phyloP scores from a whole-genome alignment of 2,113 vertebrate species.

The Oncorhynchus clarkii region DNA sequence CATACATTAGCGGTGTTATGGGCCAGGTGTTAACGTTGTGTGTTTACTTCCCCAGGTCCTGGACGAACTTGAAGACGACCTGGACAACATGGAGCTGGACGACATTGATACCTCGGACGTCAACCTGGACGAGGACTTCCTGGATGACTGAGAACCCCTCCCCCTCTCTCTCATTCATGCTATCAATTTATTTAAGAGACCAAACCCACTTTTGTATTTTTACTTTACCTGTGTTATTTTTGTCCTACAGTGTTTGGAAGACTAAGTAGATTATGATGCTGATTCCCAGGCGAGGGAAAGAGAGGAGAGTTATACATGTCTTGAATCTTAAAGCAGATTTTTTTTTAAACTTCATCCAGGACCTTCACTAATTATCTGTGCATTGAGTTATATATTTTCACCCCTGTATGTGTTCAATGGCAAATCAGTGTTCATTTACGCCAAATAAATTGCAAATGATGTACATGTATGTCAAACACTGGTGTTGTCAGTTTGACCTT shows the following conservation, averaged over 20 bases:
- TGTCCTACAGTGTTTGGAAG: constrained; percentile 11
- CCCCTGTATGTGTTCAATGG: constrained; percentile 27
- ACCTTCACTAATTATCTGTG: constrained; percentile 29
- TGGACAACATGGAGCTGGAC: constrained; percentile 95
- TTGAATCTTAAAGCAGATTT: constrained; percentile 14
- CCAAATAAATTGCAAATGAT: constrained; percentile 53
- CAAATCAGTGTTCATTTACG: constrained; percentile 34
- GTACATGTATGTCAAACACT: background rate
- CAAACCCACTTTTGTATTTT: constrained; percentile 63
- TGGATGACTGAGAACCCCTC: constrained; percentile 72
- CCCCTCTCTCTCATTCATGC: background rate
- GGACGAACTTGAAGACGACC: constrained; percentile 90
- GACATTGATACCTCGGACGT: constrained; percentile 96
- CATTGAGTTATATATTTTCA: constrained; percentile 25
- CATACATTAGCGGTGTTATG: background rate
- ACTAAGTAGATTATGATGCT: constrained; percentile 15
- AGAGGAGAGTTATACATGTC: background rate
- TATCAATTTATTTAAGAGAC: constrained; percentile 68
- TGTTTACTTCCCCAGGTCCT: constrained; percentile 69
- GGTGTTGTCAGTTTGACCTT: no score
- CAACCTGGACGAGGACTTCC: constrained; percentile 95
- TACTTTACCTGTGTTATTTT: constrained; percentile 56
- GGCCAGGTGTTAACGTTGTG: no score
- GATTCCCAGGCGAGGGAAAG: constrained; percentile 9
- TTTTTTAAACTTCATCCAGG: constrained; percentile 49